Evolutionary conservation across 2,888 invertebrate species (phyloP).

Genomic region (Volucella zonaria): DNA sequence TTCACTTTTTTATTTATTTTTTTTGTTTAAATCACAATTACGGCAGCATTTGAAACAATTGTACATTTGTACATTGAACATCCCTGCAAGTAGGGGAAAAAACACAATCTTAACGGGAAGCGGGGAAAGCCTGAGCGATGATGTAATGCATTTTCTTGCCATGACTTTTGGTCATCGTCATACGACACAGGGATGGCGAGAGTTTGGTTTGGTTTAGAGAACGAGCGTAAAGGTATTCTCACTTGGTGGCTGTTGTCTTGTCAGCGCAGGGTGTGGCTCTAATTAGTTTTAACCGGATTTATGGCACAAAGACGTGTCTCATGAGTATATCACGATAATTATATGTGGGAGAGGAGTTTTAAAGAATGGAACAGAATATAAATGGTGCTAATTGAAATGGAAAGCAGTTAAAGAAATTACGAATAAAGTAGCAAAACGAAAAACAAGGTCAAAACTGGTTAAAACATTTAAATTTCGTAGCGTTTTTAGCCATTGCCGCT

Average conservation of each 20-base stretch:
- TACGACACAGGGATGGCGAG: conserved; percentile 45
- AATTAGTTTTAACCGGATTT: conserved; percentile 16
- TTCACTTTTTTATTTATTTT: background rate
- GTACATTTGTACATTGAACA: too few relatives aligned
- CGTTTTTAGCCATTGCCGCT: too few relatives aligned
- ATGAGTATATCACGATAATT: background rate
- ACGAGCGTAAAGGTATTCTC: background rate
- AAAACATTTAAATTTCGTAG: too few relatives aligned
- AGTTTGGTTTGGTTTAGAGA: background rate
- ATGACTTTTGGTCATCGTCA: conserved; percentile 39
- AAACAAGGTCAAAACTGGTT: too few relatives aligned
- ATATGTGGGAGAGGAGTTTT: background rate
- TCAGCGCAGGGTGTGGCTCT: conserved; percentile 21
- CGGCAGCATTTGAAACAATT: background rate
- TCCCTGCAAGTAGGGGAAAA: conserved; percentile 20
- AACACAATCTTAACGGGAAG: background rate
- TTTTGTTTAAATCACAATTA: background rate
- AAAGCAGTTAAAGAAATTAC: too few relatives aligned
- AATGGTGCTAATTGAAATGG: too few relatives aligned
- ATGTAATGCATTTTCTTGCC: conserved; percentile 53
- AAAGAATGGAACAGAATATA: too few relatives aligned
- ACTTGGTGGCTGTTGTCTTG: background rate
- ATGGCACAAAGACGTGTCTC: background rate
- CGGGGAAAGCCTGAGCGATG: conserved; percentile 31
- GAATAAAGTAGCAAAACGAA: too few relatives aligned